Base-by-base conservation (phyloP, 2,797 vertebrate genomes). In the Basileuterus tristriatus region DNA sequence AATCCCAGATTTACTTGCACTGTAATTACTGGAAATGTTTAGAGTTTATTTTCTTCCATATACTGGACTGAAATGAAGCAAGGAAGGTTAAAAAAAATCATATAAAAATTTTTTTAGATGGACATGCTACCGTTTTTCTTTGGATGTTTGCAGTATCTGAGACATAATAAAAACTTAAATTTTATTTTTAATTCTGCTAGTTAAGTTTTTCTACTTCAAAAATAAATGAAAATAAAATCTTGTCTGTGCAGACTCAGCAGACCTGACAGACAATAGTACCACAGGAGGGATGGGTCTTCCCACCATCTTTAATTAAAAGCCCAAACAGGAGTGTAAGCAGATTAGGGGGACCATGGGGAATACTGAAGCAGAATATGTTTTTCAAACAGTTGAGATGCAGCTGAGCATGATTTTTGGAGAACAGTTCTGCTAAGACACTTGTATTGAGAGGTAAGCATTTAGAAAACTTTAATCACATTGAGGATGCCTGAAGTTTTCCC, bases 1-100 rank as follows among this genome's bases (percentile, higher is more conserved):
- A 94, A 96, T 92, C 94, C 86, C 87, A 89, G 96, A 94, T 97
- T 96, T 96, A 90, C 67, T 94, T 74, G 55, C 59, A 37, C 41
- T 79, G 52, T 93, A 94, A 97, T 96, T 96, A 94, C 47, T 90
- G 46, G 52, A 88, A 93, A 92, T 46, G 37, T 53, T 55, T 22
- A 24, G 70, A 69, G 47, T 93, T 91, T 83, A 50, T 94, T 92
- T 97, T 95, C 39, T 85, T 79, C 52, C n/a, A 49, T 62, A 41
- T 36, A 70, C 37, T 65, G 68, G 83, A 90, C 46, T 44, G 59
- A 87, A 87, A n/a, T 44, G 69, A 90, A 89, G 90, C 53, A 16
- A 90, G 34, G 69, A 93, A 70, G 22, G 27, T 62, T 23, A 4
- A 84, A 88, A 46, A 76, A 82, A 43, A 23, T 30, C 5, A 1